Base-by-base conservation (phyloP, 2,797 vertebrate species). In the Limosa lapponica region DNA sequence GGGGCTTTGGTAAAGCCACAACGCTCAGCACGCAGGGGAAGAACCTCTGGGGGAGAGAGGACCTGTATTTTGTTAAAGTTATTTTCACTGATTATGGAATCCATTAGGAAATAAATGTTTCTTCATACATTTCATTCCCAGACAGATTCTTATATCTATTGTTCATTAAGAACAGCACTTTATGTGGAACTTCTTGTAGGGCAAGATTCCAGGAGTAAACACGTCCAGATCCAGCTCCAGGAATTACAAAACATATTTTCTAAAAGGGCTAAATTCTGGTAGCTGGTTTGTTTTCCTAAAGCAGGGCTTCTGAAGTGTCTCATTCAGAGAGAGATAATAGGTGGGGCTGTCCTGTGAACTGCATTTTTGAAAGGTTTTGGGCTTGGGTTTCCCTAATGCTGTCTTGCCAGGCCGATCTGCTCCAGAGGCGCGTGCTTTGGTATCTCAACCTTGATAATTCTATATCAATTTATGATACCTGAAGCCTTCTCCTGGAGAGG, bases 81-180 rank as follows among this genome's bases (percentile, higher is more conserved):
- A 49, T 90, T 95, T 95, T 59, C 49, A 71, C 48, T 4, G 15
- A 48, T 94, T 89, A 91, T 78, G 78, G 89, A 94, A 90, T 54
- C 34, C 36, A n/a, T 65, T 82, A 93, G 48, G 65, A 94, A 92
- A 87, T 80, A 74, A 41, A 64, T 51, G 24, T 80, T 82, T 67
- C 72, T 92, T 85, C 23, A 55, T 37, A 58, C 4, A 1, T 93
- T 95, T 93, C 3, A 75, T 69, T 93, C 58, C 16, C 71, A 85
- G 46, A 5, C 37, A 20, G 28, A 89, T 89, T 74, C 61, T 64
- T 90, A 4, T 30, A 51, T 32, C 70, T 79, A 16, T 62, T 91
- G 13, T 85, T 93, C 78, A 61, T 71, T 90, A 77, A 64, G 41
- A 94, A 5, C 22, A 69, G 39, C 0, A 0, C 6, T 69, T 92